A percentile compares a stretch with the other conserved stretches of the same genome.
Conservation (phyloP, 2,113 vertebrate genomes). For the Neodon shergylaensis region DNA sequence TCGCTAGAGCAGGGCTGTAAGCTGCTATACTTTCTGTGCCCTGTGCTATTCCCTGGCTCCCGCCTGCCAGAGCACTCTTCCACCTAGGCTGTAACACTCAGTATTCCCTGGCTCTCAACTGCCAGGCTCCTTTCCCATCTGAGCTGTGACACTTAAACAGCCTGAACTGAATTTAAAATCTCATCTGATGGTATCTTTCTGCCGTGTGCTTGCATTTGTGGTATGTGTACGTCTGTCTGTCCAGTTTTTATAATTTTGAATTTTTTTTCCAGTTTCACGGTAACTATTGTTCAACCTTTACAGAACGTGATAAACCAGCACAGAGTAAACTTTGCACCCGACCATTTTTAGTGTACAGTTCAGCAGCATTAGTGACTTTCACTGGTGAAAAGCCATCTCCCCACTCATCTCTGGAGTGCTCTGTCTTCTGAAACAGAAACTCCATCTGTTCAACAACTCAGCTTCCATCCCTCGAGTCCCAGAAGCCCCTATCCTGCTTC, state of each 20-base stretch:
- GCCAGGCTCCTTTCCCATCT: too few species aligned
- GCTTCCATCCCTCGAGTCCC: not conserved
- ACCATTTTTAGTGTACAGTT: too few species aligned
- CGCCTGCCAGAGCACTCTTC: too few species aligned
- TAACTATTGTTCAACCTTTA: not conserved
- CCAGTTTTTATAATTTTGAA: conserved; percentile 1
- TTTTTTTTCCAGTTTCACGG: not conserved
- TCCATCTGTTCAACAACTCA: not conserved
- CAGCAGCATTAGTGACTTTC: not conserved
- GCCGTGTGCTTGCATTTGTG: not conserved
- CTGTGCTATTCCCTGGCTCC: too few species aligned
- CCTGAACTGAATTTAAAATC: not conserved
- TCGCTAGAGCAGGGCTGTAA: too few species aligned
- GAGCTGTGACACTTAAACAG: too few species aligned
- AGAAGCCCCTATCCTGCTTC: not conserved
- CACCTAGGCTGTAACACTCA: too few species aligned
- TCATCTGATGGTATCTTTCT: not conserved
- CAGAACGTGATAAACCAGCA: not conserved
- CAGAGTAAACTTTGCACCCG: not conserved
- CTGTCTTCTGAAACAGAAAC: not conserved
- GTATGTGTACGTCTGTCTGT: not conserved
- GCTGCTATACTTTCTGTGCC: too few species aligned
- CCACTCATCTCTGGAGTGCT: not conserved
- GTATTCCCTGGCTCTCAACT: too few species aligned
- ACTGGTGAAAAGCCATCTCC: not conserved